Conservation (phyloP, 2,797 vertebrate genomes). For the Austrolebias charrua region DNA sequence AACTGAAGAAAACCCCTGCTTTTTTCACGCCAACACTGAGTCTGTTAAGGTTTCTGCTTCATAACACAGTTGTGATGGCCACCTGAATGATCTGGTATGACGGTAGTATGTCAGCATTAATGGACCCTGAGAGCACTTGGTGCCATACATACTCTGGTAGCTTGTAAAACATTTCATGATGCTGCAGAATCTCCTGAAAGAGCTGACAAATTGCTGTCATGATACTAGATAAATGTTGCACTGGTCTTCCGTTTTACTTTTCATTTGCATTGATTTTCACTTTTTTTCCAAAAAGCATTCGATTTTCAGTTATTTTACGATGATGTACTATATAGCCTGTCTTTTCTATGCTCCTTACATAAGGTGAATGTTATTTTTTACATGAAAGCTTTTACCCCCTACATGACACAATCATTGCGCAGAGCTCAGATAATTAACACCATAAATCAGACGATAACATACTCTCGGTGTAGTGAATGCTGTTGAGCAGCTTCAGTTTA, state of each 20-base stretch:
- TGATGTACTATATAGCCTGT: neutral
- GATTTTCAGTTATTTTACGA: too few species aligned
- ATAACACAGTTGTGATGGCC: conserved; percentile 25
- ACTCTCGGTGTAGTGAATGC: conserved; percentile 15
- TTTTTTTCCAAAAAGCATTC: neutral
- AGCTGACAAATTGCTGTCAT: conserved; percentile 18
- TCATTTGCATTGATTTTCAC: neutral
- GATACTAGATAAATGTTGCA: conserved; percentile 1
- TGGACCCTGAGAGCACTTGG: conserved; percentile 31
- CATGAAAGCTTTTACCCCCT: neutral
- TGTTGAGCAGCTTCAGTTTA: conserved; percentile 3
- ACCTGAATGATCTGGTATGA: conserved; percentile 6
- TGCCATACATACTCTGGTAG: conserved; percentile 17
- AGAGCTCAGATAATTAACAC: neutral
- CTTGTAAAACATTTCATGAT: conserved; percentile 34
- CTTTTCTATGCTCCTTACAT: neutral
- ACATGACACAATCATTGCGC: neutral
- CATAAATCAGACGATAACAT: conserved; percentile 34
- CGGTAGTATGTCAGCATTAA: conserved; percentile 34
- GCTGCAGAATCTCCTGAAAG: conserved; percentile 15
- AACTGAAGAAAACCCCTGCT: conserved; percentile 5
- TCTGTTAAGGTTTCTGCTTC: conserved; percentile 31
- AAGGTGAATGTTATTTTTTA: neutral
- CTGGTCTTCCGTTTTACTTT: neutral
- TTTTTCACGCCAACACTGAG: conserved; percentile 7